A percentile compares a stretch with the other conserved stretches of the same genome.
phyloP scores from a whole-genome alignment of 2,888 invertebrate genomes.

The Phalera bucephala region DNA sequence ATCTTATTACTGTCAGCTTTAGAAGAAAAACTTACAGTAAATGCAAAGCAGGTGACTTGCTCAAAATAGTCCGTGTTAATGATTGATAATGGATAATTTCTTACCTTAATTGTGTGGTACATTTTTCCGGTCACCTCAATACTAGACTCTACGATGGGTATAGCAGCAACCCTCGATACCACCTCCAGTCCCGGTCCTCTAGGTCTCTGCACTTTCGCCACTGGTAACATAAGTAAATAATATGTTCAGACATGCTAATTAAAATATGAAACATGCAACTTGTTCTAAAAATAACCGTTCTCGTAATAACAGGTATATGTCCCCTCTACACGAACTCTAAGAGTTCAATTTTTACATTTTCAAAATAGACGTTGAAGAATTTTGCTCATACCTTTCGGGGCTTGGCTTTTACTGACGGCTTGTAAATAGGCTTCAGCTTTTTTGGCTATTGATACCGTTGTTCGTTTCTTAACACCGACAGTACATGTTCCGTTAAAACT shows the following conservation, averaged over 20 bases:
- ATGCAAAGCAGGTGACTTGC: no score
- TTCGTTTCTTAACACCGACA: conserved; percentile 51
- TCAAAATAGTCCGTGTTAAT: no score
- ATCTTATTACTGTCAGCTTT: no score
- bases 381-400: conserved; percentile 41
- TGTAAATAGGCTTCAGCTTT: conserved; percentile 68
- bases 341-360: no score
- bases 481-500: conserved; percentile 56
- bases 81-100: no score
- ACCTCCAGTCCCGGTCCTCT: conserved; percentile 85
- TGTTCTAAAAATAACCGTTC: no score
- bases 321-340: not conserved
- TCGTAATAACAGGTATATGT: no score
- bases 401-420: conserved; percentile 61
- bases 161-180: conserved; percentile 88
- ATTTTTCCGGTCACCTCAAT: conserved; percentile 88
- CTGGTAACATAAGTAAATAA: no score
- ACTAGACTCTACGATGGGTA: conserved; percentile 92
- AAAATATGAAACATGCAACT: no score
- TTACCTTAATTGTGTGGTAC: conserved; percentile 90
- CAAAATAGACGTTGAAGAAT: no score
- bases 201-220: conserved; percentile 53
- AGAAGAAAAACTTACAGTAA: no score
- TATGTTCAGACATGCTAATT: no score
- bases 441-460: conserved; percentile 57